Evolutionary conservation across 2,888 invertebrate genomes (phyloP).

Genomic region (Oscheius onirici): DNA sequence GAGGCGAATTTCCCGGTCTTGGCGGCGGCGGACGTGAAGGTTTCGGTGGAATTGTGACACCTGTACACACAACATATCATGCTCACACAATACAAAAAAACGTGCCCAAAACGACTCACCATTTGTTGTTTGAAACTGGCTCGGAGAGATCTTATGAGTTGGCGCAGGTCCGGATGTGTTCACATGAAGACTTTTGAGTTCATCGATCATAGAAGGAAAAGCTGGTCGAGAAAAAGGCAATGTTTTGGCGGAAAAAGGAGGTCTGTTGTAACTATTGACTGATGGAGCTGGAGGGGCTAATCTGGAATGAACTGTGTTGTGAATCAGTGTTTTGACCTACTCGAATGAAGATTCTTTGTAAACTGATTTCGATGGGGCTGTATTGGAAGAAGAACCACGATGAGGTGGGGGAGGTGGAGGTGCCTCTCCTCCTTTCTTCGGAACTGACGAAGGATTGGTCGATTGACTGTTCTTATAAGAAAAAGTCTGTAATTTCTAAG

Average conservation of each 20-base stretch:
- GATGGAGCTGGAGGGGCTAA: constrained; percentile 23
- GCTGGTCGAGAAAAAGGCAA: not conserved
- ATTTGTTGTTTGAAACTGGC: not conserved
- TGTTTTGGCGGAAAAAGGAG: not conserved
- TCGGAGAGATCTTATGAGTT: not conserved
- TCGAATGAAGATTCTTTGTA: constrained; percentile 19
- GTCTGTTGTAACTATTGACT: constrained; percentile 11
- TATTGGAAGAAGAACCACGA: not conserved
- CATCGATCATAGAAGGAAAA: constrained; percentile 15
- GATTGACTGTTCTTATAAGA: constrained; percentile 5
- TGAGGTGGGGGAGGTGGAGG: constrained; percentile 35
- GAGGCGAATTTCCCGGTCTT: not conserved
- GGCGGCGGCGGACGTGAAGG: constrained; percentile 28
- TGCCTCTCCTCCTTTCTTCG: constrained; percentile 24
- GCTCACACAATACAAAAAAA: too few relatives aligned
- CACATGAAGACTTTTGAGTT: constrained; percentile 22
- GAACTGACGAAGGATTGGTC: not conserved
- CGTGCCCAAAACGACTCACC: constrained; percentile 1
- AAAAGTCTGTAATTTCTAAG: not conserved
- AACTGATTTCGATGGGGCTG: constrained; percentile 3
- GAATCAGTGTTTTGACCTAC: not conserved
- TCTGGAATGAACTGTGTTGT: not conserved
- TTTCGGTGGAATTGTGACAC: constrained; percentile 20
- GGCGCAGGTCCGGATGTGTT: constrained; percentile 18
- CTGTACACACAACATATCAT: constrained; percentile 15